Base-by-base conservation (phyloP, 2,888 invertebrate genomes). In the Leptodirus hochenwartii region DNA sequence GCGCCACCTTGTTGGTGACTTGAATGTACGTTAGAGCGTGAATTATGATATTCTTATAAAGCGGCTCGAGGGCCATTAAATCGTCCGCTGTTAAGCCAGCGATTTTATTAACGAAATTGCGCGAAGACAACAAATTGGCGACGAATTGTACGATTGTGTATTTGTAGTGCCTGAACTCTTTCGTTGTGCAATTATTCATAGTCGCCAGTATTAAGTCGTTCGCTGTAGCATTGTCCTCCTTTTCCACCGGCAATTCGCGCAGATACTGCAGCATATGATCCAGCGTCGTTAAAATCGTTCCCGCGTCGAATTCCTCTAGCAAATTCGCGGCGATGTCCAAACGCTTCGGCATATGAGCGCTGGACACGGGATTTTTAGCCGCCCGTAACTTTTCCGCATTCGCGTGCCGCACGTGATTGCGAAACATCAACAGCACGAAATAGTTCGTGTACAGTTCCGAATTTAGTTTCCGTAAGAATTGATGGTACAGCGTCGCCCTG, bases 121-220 rank as follows among this genome's bases (percentile, higher is more conserved):
- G 56, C 1, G 72, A 70, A 2, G 76, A 67, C 29, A 84, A 58
- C 22, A 85, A 60, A 11, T 62, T 64, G 5, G 71, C 68, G 28
- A 84, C 61, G 40, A 82, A 80, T 15, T 75, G 75, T 11, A 88
- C 58, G 14, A 78, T 59, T 0, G 74, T 65, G 45, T 84, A 87
- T 54, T 81, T 87, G 50, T 76, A 88, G 50, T 88, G 84, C 2
- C 84, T 65, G 30, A 87, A 58, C 40, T 87, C 79, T 44, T 79
- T 76, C 0, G 75, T 62, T 1, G 69, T 69, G 41, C 72, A 71
- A 1, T 61, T 59, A 5, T 61, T 62, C 0, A 76, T 58, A 45
- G 74, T 66, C 39, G 76, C 22, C 6, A 77, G 31, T 58, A 45
- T 41, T 1, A 56, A 43, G 12, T 54, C 53, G 2, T 54, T 51